Percentiles rank a stretch among this genome's conserved stretches.
These are phyloP conservation scores for Drosophila ogumai DNA, from an alignment of 1,140 invertebrate species.

Conservation along the genomic window DNA sequence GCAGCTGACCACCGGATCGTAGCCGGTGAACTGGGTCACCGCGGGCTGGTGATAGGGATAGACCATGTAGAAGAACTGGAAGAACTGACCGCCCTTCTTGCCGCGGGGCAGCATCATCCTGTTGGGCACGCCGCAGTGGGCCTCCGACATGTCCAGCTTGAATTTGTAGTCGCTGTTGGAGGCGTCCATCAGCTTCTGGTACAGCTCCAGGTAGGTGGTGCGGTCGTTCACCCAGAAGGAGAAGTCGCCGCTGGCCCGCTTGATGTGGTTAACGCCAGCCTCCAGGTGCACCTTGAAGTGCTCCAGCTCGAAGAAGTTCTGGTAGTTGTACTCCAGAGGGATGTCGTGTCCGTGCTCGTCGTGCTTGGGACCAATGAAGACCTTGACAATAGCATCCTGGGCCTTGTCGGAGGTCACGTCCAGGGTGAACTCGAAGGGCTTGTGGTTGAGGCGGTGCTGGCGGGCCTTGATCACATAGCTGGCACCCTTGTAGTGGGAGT, in stretches of 20 bases:
- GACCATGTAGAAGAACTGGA: constrained; percentile 88
- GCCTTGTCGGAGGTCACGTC: constrained; percentile 86
- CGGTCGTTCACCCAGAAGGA: constrained; percentile 75
- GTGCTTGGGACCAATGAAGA: constrained; percentile 87
- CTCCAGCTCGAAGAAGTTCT: constrained; percentile 83
- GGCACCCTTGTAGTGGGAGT: constrained; percentile 88
- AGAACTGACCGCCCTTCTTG: constrained; percentile 87
- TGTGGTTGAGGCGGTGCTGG: constrained; percentile 88
- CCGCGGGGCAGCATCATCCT: constrained; percentile 89
- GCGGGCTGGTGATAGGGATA: constrained; percentile 85
- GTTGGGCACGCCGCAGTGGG: constrained; percentile 87
- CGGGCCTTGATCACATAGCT: constrained; percentile 86
- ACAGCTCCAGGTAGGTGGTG: constrained; percentile 79
- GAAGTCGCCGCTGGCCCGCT: constrained; percentile 76
- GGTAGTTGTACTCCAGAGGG: constrained; percentile 74
- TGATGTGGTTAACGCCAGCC: constrained; percentile 68
- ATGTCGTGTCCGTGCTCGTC: constrained; percentile 85
- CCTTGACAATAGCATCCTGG: constrained; percentile 86
- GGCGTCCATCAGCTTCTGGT: constrained; percentile 80
- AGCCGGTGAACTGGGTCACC: constrained; percentile 71
- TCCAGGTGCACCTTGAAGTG: constrained; percentile 77
- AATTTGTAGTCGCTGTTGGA: constrained; percentile 85
- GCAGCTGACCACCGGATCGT: constrained; percentile 71
- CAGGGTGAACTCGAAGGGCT: constrained; percentile 87
- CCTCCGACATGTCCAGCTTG: constrained; percentile 85